A percentile compares a stretch with the other conserved stretches of the same genome.
phyloP scores from a whole-genome alignment of 1,140 invertebrate species.

The Centruroides vittatus region DNA sequence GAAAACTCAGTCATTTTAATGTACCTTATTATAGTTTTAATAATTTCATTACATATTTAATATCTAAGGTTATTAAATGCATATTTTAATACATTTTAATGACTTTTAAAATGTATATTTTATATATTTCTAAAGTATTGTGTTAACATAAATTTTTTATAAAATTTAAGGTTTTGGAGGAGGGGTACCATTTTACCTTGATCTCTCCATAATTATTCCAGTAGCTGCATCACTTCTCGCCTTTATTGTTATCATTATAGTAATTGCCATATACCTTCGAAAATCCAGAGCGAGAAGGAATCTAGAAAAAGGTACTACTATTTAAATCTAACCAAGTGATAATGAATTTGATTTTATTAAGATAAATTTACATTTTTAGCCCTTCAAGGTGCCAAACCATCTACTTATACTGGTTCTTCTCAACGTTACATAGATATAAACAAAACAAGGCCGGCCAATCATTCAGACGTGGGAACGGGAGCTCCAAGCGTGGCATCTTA shows the following conservation, averaged over 20 bases:
- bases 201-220: slow-evolving; percentile 13
- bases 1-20: too few species aligned
- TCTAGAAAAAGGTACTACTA: slow-evolving; percentile 11
- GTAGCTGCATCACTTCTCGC: slow-evolving; percentile 12
- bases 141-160: too few species aligned
- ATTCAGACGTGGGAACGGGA: slow-evolving; percentile 4
- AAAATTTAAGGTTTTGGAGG: background rate
- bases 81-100: too few species aligned
- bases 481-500: slow-evolving; percentile 7
- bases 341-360: background rate
- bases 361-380: background rate
- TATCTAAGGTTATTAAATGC: too few species aligned
- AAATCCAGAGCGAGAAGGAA: slow-evolving; percentile 9
- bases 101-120: too few species aligned
- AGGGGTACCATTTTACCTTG: slow-evolving; percentile 5
- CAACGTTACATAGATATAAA: slow-evolving; percentile 14
- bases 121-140: too few species aligned
- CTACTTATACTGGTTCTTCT: slow-evolving; percentile 6
- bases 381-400: slow-evolving; percentile 7
- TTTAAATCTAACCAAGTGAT: background rate
- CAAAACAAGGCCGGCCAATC: slow-evolving; percentile 5
- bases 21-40: too few species aligned
- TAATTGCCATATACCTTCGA: slow-evolving; percentile 9
- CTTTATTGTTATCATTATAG: slow-evolving; percentile 11
- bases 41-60: too few species aligned